Percentiles rank a stretch among this genome's conserved stretches.
Conservation (phyloP, 1,140 invertebrate species). For the Lasaia peninsularis region DNA sequence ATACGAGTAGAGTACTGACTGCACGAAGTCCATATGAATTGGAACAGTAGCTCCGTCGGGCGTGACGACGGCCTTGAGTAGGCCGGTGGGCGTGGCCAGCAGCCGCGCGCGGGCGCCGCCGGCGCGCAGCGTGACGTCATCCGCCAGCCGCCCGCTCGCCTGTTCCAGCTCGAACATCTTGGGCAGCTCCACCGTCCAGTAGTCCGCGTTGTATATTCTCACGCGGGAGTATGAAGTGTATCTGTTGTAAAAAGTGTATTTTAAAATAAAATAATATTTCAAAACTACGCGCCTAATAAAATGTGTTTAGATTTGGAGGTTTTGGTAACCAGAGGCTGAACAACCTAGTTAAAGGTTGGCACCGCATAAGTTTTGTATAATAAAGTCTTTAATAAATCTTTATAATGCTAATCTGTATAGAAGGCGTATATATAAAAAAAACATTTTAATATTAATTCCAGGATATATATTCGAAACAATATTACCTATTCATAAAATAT, state of each 20-base stretch:
- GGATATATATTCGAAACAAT: too few species aligned
- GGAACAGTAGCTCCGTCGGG: conserved; percentile 40
- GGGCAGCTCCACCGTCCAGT: conserved; percentile 53
- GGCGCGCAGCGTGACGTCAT: conserved; percentile 47
- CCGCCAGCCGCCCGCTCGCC: conserved; percentile 34
- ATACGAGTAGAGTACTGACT: conserved; percentile 40
- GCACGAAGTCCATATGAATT: conserved; percentile 62
- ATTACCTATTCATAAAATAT: too few species aligned
- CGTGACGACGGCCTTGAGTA: conserved; percentile 48
- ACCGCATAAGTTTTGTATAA: too few species aligned
- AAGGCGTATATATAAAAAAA: too few species aligned
- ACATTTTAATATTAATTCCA: too few species aligned
- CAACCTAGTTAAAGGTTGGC: too few species aligned
- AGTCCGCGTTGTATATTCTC: conserved; percentile 61
- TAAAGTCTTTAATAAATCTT: too few species aligned
- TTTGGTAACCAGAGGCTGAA: too few species aligned
- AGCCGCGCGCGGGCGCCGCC: conserved; percentile 34
- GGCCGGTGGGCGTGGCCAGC: conserved; percentile 38
- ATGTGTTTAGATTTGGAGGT: too few species aligned
- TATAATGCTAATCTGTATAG: too few species aligned
- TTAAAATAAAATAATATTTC: too few species aligned
- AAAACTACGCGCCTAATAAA: too few species aligned
- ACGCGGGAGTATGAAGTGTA: conserved; percentile 57
- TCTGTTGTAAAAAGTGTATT: conserved; percentile 28
- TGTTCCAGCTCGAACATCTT: conserved; percentile 61